Conservation (phyloP, 2,888 invertebrate genomes). For the Beris chalybata region DNA sequence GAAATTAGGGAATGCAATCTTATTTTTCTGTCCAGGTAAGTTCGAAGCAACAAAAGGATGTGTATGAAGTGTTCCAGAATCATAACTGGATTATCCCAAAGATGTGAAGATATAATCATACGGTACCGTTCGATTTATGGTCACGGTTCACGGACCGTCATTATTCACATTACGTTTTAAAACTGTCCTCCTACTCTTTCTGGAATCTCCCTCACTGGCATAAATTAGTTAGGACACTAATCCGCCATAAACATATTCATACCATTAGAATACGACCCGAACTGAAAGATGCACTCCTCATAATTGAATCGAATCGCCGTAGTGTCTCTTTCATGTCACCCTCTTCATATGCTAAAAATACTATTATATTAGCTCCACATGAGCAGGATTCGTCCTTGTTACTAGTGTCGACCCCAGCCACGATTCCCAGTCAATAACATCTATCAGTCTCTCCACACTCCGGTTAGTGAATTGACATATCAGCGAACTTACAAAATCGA, state of each 20-base stretch:
- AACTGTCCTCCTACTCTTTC: no score
- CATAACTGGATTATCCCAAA: no score
- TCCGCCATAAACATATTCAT: conserved; percentile 36
- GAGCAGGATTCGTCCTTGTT: conserved; percentile 6
- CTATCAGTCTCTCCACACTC: conserved; percentile 11
- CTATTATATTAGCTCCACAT: conserved; percentile 30
- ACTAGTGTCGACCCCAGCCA: conserved; percentile 3
- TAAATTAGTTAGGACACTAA: conserved; percentile 28
- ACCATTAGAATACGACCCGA: conserved; percentile 5
- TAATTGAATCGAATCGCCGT: conserved; percentile 37
- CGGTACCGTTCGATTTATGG: not conserved
- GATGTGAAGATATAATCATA: not conserved
- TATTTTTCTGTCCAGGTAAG: no score
- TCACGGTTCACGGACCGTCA: not conserved
- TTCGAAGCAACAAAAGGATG: no score
- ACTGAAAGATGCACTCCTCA: conserved; percentile 31
- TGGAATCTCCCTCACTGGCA: not conserved
- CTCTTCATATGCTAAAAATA: conserved; percentile 29
- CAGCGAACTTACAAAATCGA: conserved; percentile 30
- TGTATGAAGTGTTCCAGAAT: no score
- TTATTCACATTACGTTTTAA: not conserved
- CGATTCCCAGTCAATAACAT: conserved; percentile 14
- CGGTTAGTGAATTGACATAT: conserved; percentile 36
- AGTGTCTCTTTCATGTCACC: conserved; percentile 27
- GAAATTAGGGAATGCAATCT: no score